phyloP scores from a whole-genome alignment of 2,797 vertebrate genomes.

The Eulemur rubriventer region DNA sequence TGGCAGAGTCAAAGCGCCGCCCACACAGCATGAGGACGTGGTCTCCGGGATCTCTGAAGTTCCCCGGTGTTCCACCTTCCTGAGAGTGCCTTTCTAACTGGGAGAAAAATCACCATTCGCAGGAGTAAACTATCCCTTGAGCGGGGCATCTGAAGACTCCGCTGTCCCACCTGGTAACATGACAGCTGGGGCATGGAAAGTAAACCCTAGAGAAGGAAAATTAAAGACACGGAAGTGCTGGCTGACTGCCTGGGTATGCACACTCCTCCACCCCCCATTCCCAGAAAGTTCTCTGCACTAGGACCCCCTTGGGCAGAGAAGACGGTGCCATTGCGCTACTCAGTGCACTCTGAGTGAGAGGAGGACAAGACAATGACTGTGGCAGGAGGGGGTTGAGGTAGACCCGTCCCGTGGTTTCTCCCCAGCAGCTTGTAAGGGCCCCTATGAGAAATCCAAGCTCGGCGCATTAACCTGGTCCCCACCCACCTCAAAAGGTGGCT shows the following conservation, averaged over 20 bases:
- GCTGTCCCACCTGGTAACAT: neutral
- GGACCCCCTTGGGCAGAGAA: neutral
- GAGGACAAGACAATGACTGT: neutral
- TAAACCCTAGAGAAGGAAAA: neutral
- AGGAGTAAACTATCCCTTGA: neutral
- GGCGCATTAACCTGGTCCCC: neutral
- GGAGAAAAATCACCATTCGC: neutral
- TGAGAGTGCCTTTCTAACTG: neutral
- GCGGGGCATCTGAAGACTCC: neutral
- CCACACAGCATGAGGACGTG: neutral
- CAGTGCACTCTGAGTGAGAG: neutral
- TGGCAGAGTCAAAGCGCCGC: neutral
- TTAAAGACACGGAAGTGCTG: too few species aligned
- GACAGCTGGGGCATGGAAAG: too few species aligned
- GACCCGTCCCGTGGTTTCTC: neutral
- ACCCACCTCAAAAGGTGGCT: neutral
- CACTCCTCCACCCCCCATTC: rapidly evolving
- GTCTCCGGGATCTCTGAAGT: neutral
- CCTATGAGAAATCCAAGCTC: neutral
- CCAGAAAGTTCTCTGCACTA: neutral
- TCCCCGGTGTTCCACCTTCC: neutral
- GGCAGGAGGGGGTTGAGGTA: neutral
- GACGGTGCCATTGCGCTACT: neutral
- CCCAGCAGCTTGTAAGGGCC: neutral
- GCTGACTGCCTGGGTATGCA: neutral